Conservation (phyloP, 2,888 invertebrate species). For the Margaritifera margaritifera region DNA sequence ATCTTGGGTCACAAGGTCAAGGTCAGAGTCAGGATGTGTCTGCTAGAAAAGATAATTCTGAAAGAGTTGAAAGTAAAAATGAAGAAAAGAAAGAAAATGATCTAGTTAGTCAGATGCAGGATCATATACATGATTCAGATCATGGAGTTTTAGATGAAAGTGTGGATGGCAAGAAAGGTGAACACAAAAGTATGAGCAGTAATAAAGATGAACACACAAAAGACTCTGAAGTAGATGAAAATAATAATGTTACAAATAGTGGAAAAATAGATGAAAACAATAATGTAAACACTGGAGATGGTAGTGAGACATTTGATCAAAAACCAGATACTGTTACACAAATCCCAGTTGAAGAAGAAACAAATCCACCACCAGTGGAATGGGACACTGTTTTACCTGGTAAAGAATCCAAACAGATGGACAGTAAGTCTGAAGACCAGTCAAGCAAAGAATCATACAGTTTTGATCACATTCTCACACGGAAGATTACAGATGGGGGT, state of each 20-base stretch:
- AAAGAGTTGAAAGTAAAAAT: constrained; percentile 3
- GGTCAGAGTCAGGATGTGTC: neutral
- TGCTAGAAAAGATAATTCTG: constrained; percentile 4
- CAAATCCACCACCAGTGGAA: too few relatives aligned
- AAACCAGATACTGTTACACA: too few relatives aligned
- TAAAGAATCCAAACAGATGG: too few relatives aligned
- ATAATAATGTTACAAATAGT: neutral
- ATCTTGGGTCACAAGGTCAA: neutral
- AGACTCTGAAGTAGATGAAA: neutral
- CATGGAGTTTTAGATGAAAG: neutral
- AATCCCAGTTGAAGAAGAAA: too few relatives aligned
- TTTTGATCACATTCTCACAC: constrained; percentile 25
- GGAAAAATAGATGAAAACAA: constrained; percentile 10
- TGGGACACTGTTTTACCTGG: too few relatives aligned
- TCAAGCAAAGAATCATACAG: constrained; percentile 10
- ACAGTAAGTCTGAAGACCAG: neutral
- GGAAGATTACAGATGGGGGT: constrained; percentile 41
- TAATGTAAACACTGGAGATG: neutral
- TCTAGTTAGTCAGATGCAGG: neutral
- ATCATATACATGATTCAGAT: neutral
- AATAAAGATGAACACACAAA: too few relatives aligned
- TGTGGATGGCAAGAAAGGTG: neutral
- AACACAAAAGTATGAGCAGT: too few relatives aligned
- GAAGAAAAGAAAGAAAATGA: neutral
- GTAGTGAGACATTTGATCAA: too few relatives aligned